Percentiles rank a stretch among this genome's conserved stretches.
These are phyloP conservation scores for Pseudomyrmex flavicornis DNA, from an alignment of 1,140 invertebrate species.

Conservation along the genomic window DNA sequence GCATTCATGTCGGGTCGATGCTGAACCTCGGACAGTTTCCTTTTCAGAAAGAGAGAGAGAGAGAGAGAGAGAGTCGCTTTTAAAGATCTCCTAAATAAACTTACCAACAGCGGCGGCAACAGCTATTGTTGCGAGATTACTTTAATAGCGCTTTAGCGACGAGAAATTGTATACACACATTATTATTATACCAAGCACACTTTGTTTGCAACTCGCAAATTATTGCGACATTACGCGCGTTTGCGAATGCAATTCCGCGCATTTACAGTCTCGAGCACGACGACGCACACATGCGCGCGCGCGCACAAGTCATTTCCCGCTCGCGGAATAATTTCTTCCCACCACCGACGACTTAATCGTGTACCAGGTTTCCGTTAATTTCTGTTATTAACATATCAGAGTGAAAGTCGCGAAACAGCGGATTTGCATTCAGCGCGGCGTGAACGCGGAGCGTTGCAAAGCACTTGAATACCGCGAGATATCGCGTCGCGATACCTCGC, in stretches of 20 bases:
- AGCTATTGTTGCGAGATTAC: background rate
- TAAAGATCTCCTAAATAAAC: constrained; percentile 15
- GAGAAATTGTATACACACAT: background rate
- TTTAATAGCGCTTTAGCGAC: background rate
- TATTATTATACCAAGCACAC: background rate
- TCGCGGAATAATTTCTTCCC: constrained; percentile 22
- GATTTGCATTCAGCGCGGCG: constrained; percentile 15
- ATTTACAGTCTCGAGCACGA: too few species aligned
- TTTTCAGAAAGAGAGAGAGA: background rate
- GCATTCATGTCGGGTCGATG: background rate
- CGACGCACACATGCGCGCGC: background rate
- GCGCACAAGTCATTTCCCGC: constrained; percentile 8
- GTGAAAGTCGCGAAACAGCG: constrained; percentile 8
- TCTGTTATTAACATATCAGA: constrained; percentile 48
- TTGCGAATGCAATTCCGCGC: background rate
- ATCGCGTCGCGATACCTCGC: background rate
- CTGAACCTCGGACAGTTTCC: background rate
- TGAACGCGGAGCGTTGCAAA: constrained; percentile 1
- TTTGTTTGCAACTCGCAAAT: constrained; percentile 4
- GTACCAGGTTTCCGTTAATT: constrained; percentile 10
- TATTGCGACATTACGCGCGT: background rate
- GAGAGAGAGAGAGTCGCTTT: background rate
- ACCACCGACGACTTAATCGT: background rate
- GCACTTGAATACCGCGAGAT: background rate
- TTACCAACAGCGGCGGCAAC: too few species aligned